Evolutionary conservation across 1,140 invertebrate species (phyloP).

Genomic region (Magallana gigas): DNA sequence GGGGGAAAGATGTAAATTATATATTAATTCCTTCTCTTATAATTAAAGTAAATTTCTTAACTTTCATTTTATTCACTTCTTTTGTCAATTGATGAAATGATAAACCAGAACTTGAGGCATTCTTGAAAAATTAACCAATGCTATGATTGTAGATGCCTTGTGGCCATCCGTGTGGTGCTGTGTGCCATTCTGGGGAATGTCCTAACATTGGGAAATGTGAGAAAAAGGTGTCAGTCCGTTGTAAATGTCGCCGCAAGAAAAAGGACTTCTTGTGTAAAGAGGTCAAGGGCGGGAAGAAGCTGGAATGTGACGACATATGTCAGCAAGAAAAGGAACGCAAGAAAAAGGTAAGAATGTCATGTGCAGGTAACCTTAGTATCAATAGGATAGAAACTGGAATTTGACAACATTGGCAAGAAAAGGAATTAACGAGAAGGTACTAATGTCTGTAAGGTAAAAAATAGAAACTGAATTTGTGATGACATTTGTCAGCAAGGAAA

Average conservation of each 20-base stretch:
- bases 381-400: background rate
- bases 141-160: slow-evolving; percentile 79
- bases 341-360: slow-evolving; percentile 67
- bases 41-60: too few species aligned
- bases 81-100: too few species aligned
- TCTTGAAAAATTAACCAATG: background rate
- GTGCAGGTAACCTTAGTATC: too few species aligned
- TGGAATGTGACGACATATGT: slow-evolving; percentile 78
- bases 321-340: slow-evolving; percentile 63
- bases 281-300: slow-evolving; percentile 61
- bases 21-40: too few species aligned
- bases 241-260: slow-evolving; percentile 88
- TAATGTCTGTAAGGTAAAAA: too few species aligned
- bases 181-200: slow-evolving; percentile 89
- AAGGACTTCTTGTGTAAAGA: slow-evolving; percentile 86
- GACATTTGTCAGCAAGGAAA: slow-evolving; percentile 70
- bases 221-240: slow-evolving; percentile 89
- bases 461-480: slow-evolving; percentile 75
- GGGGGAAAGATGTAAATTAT: too few species aligned
- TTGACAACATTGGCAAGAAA: background rate
- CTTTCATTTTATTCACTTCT: too few species aligned
- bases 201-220: slow-evolving; percentile 84
- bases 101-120: too few species aligned
- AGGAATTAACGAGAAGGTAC: background rate
- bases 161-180: slow-evolving; percentile 86